These are phyloP conservation scores for Rambutsinella grinnellia DNA, from an alignment of 2,888 invertebrate genomes.

Conservation along the genomic window DNA sequence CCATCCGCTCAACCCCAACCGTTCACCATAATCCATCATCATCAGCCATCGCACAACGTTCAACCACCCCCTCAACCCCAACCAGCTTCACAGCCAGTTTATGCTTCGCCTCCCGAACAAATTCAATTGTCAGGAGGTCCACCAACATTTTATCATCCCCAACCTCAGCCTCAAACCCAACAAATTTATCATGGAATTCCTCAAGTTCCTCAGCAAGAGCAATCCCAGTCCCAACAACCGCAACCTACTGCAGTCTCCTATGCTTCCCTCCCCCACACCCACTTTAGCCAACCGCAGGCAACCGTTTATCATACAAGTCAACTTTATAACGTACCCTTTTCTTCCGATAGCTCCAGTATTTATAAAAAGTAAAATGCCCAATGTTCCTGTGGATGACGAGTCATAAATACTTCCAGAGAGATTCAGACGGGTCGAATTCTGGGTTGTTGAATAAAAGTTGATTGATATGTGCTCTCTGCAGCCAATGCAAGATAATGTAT, in stretches of 20 bases:
- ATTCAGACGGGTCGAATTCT: too few species aligned
- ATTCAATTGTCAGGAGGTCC: too few species aligned
- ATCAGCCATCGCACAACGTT: constrained; percentile 1
- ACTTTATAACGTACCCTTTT: constrained; percentile 18
- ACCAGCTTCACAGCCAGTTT: constrained; percentile 8
- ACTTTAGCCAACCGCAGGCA: neutral
- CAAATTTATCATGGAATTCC: constrained; percentile 1
- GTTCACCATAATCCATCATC: constrained; percentile 16
- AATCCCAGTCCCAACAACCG: too few species aligned
- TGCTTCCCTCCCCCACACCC: constrained; percentile 5
- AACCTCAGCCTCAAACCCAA: constrained; percentile 18
- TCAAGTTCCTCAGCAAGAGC: too few species aligned
- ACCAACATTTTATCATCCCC: too few species aligned
- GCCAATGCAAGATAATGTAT: too few species aligned
- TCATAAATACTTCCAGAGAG: too few species aligned
- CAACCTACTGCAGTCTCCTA: constrained; percentile 4
- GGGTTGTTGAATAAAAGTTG: too few species aligned
- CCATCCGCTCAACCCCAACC: constrained; percentile 24
- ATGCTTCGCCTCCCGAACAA: constrained; percentile 4
- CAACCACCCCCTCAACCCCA: constrained; percentile 1
- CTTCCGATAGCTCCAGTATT: constrained; percentile 29
- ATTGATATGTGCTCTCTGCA: too few species aligned
- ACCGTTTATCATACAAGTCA: constrained; percentile 14
- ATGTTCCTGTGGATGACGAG: too few species aligned
- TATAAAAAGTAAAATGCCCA: constrained; percentile 32